Conservation (phyloP, 2,797 vertebrate species). For the Vespertilio murinus region DNA sequence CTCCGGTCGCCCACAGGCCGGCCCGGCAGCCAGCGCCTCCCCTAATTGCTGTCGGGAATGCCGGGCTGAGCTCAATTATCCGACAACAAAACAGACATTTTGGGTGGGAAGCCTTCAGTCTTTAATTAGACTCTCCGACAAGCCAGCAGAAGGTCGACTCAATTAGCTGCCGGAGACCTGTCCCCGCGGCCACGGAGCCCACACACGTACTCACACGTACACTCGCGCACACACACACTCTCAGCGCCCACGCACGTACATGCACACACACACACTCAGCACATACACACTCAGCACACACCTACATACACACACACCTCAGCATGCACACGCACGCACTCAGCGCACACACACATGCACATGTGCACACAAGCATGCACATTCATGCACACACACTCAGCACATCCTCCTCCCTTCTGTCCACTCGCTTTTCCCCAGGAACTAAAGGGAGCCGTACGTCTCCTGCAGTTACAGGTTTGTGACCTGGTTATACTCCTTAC, state of each 20-base stretch:
- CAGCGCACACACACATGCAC: too few species aligned
- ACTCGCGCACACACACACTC: too few species aligned
- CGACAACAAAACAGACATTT: neutral
- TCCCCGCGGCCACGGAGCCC: neutral
- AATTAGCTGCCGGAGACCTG: neutral
- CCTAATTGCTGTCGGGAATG: constrained; percentile 11
- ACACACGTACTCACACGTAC: accelerated
- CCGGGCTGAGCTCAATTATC: neutral
- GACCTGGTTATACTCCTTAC: neutral
- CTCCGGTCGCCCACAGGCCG: neutral
- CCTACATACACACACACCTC: accelerated
- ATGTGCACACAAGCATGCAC: accelerated
- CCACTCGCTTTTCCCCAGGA: neutral
- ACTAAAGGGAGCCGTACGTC: neutral
- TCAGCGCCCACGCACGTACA: too few species aligned
- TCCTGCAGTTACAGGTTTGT: neutral
- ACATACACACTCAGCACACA: too few species aligned
- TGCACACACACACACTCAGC: too few species aligned
- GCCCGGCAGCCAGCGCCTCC: neutral
- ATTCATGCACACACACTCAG: too few species aligned
- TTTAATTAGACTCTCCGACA: neutral
- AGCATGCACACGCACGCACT: too few species aligned
- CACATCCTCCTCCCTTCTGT: too few species aligned
- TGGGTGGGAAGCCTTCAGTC: neutral
- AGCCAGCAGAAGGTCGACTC: neutral